Conservation (phyloP, 1,140 invertebrate genomes). For the Drosophila erecta region DNA sequence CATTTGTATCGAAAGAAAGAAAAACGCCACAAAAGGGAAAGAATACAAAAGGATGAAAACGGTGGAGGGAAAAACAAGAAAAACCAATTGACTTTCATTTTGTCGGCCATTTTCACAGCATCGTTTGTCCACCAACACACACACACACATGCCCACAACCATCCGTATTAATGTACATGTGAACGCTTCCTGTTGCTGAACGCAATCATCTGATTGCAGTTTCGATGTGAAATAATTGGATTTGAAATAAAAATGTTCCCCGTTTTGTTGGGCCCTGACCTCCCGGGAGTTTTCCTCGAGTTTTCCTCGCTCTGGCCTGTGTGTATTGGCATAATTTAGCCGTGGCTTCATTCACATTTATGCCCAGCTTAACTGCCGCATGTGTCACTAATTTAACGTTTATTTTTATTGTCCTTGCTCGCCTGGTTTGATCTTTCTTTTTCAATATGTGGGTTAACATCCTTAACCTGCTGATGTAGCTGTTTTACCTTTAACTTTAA, state of each 20-base stretch:
- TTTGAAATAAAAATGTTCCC: constrained; percentile 81
- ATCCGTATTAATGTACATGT: constrained; percentile 12
- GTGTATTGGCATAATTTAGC: constrained; percentile 65
- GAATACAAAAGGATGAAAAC: constrained; percentile 35
- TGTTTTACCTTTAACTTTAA: background rate
- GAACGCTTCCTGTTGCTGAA: constrained; percentile 68
- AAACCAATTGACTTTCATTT: constrained; percentile 82
- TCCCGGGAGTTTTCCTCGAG: constrained; percentile 1
- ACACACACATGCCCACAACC: constrained; percentile 2
- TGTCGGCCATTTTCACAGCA: constrained; percentile 76
- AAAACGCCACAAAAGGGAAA: constrained; percentile 34
- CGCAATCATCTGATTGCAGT: constrained; percentile 82
- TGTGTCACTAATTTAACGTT: constrained; percentile 74
- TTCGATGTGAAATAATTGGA: constrained; percentile 81
- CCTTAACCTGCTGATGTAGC: constrained; percentile 3
- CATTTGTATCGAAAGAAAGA: constrained; percentile 35
- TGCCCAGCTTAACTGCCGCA: constrained; percentile 49
- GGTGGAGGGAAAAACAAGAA: constrained; percentile 31
- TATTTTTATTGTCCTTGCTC: constrained; percentile 61
- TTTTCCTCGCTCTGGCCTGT: background rate
- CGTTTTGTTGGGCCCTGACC: constrained; percentile 44
- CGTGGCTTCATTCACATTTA: constrained; percentile 47
- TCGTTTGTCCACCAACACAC: constrained; percentile 40
- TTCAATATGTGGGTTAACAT: constrained; percentile 14
- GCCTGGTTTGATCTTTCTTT: constrained; percentile 47